Percentiles rank a stretch among this genome's conserved stretches.
phyloP scores from a whole-genome alignment of 2,888 invertebrate genomes.

The Crepidodera aurea region DNA sequence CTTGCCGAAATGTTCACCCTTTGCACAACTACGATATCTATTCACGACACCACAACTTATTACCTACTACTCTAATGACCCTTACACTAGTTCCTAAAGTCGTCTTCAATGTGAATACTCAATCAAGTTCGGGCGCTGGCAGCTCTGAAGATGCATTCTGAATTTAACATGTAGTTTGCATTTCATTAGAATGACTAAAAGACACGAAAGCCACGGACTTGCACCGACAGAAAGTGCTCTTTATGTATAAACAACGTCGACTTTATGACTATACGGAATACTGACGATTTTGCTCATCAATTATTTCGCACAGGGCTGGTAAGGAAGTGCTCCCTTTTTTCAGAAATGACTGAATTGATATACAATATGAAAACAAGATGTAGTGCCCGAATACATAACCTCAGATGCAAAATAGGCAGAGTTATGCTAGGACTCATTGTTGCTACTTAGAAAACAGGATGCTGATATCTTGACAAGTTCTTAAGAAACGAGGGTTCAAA shows the following conservation, averaged over 20 bases:
- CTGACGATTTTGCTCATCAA: constrained; percentile 2
- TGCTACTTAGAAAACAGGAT: too few species aligned
- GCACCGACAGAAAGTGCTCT: constrained; percentile 29
- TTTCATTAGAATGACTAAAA: constrained; percentile 30
- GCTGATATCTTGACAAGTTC: too few species aligned
- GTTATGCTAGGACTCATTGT: too few species aligned
- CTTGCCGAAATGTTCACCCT: too few species aligned
- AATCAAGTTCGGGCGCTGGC: constrained; percentile 25
- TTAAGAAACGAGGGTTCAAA: too few species aligned
- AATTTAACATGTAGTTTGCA: constrained; percentile 43
- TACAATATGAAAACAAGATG: too few species aligned
- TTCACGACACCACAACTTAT: not conserved
- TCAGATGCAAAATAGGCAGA: too few species aligned
- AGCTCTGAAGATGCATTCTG: constrained; percentile 43
- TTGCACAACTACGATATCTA: not conserved
- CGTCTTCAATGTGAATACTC: constrained; percentile 34
- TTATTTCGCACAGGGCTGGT: constrained; percentile 1
- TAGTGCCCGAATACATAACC: too few species aligned
- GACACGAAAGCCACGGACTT: constrained; percentile 43
- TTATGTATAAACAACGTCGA: constrained; percentile 27
- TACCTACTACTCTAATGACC: constrained; percentile 4
- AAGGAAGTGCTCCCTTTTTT: too few species aligned
- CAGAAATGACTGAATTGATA: too few species aligned
- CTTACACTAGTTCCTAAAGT: constrained; percentile 6
- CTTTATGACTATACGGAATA: constrained; percentile 26